Evolutionary conservation across 1,140 invertebrate genomes (phyloP).

Genomic region (Wiebesia pumilae): DNA sequence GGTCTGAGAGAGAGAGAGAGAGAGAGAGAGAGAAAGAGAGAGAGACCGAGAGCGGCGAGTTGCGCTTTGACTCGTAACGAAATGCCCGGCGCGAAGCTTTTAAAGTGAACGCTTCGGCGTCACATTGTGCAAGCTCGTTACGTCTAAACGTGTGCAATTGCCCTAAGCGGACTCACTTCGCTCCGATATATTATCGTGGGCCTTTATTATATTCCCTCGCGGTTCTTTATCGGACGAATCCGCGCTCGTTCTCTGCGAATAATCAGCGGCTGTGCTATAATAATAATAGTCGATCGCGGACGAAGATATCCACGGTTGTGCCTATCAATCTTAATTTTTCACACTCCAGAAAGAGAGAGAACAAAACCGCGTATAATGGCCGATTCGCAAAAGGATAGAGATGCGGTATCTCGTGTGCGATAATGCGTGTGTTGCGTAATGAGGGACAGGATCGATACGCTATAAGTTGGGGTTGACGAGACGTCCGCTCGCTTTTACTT

Average conservation of each 20-base stretch:
- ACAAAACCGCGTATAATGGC: neutral
- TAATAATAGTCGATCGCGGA: neutral
- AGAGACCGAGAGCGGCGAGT: too few species aligned
- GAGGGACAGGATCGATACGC: neutral
- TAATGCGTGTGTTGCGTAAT: neutral
- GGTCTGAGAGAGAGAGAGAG: neutral
- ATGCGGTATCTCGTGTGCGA: too few species aligned
- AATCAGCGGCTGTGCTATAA: neutral
- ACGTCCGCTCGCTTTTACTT: too few species aligned
- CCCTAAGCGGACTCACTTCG: too few species aligned
- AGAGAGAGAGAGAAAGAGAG: too few species aligned
- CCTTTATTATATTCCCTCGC: neutral
- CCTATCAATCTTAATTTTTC: slow-evolving; percentile 5
- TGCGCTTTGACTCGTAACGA: too few species aligned
- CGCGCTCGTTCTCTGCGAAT: neutral
- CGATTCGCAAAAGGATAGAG: slow-evolving; percentile 2
- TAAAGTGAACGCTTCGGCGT: too few species aligned
- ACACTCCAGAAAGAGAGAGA: neutral
- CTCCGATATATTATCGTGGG: neutral
- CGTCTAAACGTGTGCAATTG: too few species aligned
- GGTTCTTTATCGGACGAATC: slow-evolving; percentile 23
- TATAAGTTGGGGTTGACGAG: neutral
- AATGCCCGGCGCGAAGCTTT: too few species aligned
- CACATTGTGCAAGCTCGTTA: too few species aligned
- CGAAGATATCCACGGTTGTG: neutral